A percentile compares a stretch with the other conserved stretches of the same genome.
Conservation (phyloP, 2,797 vertebrate species). For the Simalia tracyae region DNA sequence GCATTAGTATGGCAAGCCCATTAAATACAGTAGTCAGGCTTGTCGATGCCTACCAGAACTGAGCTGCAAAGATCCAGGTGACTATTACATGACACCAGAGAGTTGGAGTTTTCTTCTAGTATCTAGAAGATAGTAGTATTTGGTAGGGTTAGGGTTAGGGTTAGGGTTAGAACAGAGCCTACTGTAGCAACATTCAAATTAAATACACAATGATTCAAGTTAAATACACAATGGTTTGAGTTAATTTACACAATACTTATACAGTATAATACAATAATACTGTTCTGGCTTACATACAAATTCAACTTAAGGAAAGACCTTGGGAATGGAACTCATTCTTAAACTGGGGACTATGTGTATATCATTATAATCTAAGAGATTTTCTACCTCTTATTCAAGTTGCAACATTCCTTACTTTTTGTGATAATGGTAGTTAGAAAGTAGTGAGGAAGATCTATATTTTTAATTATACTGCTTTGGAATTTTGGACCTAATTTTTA, state of each 20-base stretch:
- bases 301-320: too few relatives aligned
- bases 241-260: too few relatives aligned
- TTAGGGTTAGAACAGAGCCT: too few relatives aligned
- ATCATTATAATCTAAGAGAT: neutral
- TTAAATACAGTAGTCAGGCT: neutral
- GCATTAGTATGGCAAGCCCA: neutral
- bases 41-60: neutral
- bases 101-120: neutral
- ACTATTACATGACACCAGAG: neutral
- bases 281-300: too few relatives aligned
- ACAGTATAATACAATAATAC: too few relatives aligned
- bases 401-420: neutral
- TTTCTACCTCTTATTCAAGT: neutral
- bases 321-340: too few relatives aligned
- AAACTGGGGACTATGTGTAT: neutral
- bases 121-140: too few relatives aligned
- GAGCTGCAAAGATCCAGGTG: neutral
- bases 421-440: neutral
- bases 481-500: neutral
- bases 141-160: too few relatives aligned
- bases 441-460: neutral
- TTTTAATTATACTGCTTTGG: neutral
- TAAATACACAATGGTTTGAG: too few relatives aligned
- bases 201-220: too few relatives aligned
- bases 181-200: too few relatives aligned